A percentile compares a stretch with the other conserved stretches of the same genome.
phyloP scores from a whole-genome alignment of 2,113 vertebrate genomes.

The Paralichthys olivaceus region DNA sequence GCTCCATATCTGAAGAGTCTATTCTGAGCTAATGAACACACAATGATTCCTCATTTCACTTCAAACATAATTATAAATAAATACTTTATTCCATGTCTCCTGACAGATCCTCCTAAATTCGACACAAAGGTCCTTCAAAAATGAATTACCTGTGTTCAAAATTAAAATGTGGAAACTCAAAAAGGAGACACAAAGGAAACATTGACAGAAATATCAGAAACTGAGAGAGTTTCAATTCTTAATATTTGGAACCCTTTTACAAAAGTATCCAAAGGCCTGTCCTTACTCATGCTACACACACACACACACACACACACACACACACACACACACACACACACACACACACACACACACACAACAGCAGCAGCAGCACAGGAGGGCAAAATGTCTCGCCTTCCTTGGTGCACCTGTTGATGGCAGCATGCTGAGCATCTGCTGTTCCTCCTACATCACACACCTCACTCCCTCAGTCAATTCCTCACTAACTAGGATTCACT shows the following conservation, averaged over 20 bases:
- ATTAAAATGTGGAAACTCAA: background rate
- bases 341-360: background rate
- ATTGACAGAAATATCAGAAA: background rate
- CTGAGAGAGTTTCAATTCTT: background rate
- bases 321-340: background rate
- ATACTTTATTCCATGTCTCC: no score
- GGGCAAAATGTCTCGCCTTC: slow-evolving; percentile 46
- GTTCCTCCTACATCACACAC: slow-evolving; percentile 36
- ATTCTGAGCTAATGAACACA: background rate
- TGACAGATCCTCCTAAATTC: background rate
- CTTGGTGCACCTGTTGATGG: slow-evolving; percentile 47
- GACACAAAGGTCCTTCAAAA: background rate
- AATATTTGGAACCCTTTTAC: background rate
- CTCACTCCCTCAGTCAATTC: slow-evolving; percentile 19
- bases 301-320: background rate
- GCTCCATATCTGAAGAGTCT: background rate
- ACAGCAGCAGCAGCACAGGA: slow-evolving; percentile 17
- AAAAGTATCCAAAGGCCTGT: background rate
- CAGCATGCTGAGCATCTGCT: slow-evolving; percentile 26
- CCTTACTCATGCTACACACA: background rate
- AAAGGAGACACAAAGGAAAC: background rate
- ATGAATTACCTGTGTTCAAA: no score
- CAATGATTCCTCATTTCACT: background rate
- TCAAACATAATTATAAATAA: background rate
- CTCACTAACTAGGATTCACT: background rate